Evolutionary conservation across 2,888 invertebrate genomes (phyloP).

Genomic region (Lasiommata megera): DNA sequence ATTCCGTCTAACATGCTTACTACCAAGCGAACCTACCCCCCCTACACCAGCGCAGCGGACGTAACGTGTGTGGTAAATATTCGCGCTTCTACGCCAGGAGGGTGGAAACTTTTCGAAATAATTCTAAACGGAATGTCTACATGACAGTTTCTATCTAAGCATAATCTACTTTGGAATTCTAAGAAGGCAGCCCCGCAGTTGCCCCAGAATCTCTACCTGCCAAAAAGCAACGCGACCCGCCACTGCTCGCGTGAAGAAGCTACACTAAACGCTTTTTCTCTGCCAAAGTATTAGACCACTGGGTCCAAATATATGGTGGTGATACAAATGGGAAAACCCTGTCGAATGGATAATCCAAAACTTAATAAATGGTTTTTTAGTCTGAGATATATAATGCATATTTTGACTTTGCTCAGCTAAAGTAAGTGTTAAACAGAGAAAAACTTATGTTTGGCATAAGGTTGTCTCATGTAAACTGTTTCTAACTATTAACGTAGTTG

Average conservation of each 20-base stretch:
- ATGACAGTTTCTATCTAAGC: slow-evolving; percentile 9
- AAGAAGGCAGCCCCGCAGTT: slow-evolving; percentile 43
- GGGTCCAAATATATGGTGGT: not conserved
- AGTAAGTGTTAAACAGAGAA: too few relatives aligned
- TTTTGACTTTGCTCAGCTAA: too few relatives aligned
- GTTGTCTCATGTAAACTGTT: too few relatives aligned
- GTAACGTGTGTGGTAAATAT: not conserved
- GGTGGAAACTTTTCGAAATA: not conserved
- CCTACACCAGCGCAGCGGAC: too few relatives aligned
- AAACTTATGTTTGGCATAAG: too few relatives aligned
- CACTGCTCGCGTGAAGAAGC: not conserved
- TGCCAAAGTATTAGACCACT: not conserved
- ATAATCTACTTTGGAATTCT: slow-evolving; percentile 41
- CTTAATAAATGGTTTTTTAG: too few relatives aligned
- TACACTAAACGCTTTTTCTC: not conserved
- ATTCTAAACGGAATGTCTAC: slow-evolving; percentile 8
- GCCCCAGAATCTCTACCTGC: slow-evolving; percentile 34
- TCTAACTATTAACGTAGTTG: too few relatives aligned
- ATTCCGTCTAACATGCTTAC: too few relatives aligned
- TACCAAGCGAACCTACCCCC: too few relatives aligned
- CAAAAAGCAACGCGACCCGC: not conserved
- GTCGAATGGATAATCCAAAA: too few relatives aligned
- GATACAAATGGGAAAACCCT: too few relatives aligned
- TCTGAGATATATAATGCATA: too few relatives aligned
- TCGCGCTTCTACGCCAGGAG: not conserved